These are phyloP conservation scores for Trissolcus japonicus DNA, from an alignment of 2,888 invertebrate genomes.

Conservation along the genomic window DNA sequence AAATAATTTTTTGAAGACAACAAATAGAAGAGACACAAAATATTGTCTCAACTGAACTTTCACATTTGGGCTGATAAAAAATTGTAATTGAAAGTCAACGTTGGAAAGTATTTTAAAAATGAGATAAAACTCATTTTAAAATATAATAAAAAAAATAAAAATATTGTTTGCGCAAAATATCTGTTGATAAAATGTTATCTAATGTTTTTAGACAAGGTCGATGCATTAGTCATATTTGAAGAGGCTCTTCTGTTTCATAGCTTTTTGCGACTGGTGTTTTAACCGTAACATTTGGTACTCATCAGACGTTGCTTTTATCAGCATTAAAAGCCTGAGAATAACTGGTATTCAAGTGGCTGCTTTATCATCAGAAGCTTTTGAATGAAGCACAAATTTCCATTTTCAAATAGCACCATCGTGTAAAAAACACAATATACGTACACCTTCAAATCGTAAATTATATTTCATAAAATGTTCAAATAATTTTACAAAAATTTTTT, in stretches of 20 bases:
- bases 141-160: too few species aligned
- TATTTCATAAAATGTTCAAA: too few species aligned
- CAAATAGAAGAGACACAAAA: too few species aligned
- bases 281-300: conserved; percentile 46
- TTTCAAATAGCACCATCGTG: conserved; percentile 13
- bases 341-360: conserved; percentile 23
- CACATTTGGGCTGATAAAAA: too few species aligned
- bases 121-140: too few species aligned
- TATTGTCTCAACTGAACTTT: too few species aligned
- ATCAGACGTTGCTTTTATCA: conserved; percentile 43
- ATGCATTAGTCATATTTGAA: conserved; percentile 39
- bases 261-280: conserved; percentile 37
- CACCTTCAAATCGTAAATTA: too few species aligned
- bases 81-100: too few species aligned
- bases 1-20: too few species aligned
- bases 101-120: too few species aligned
- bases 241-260: conserved; percentile 25
- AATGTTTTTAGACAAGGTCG: conserved; percentile 22
- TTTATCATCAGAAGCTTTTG: conserved; percentile 24
- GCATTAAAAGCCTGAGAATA: conserved; percentile 37
- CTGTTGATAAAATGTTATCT: neutral
- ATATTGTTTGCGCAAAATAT: neutral
- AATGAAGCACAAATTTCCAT: conserved; percentile 11
- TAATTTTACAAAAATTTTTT: too few species aligned
- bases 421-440: too few species aligned